Conservation (phyloP, 2,888 invertebrate species). For the Dryobota labecula region DNA sequence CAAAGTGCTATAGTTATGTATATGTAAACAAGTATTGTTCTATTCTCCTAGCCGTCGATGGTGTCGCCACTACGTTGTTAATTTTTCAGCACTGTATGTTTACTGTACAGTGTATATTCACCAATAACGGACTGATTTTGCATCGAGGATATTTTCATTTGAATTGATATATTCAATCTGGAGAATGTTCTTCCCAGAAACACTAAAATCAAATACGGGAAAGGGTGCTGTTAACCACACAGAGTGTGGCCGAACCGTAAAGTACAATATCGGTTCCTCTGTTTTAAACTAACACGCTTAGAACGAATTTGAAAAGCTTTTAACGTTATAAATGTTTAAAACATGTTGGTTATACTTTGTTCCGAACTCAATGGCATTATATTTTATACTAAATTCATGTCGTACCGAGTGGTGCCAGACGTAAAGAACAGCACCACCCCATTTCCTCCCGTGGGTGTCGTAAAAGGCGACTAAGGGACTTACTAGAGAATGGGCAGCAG, state of each 20-base stretch:
- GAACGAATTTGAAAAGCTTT: slow-evolving; percentile 24
- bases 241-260: slow-evolving; percentile 2
- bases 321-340: background rate
- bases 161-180: background rate
- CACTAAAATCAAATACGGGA: slow-evolving; percentile 45
- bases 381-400: too few relatives aligned
- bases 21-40: background rate
- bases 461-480: too few relatives aligned
- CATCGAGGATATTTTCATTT: background rate
- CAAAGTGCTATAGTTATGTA: background rate
- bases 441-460: too few relatives aligned
- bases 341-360: background rate
- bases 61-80: background rate
- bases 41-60: background rate
- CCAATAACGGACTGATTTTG: background rate
- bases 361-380: background rate
- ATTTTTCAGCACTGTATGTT: background rate
- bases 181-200: slow-evolving; percentile 3
- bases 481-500: too few relatives aligned
- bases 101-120: background rate
- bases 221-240: slow-evolving; percentile 24
- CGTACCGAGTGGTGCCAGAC: too few relatives aligned
- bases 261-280: slow-evolving; percentile 15
- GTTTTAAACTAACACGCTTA: slow-evolving; percentile 4
- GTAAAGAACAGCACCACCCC: too few relatives aligned